Base-by-base conservation (phyloP, 1,140 invertebrate genomes). In the Batillaria attramentaria region DNA sequence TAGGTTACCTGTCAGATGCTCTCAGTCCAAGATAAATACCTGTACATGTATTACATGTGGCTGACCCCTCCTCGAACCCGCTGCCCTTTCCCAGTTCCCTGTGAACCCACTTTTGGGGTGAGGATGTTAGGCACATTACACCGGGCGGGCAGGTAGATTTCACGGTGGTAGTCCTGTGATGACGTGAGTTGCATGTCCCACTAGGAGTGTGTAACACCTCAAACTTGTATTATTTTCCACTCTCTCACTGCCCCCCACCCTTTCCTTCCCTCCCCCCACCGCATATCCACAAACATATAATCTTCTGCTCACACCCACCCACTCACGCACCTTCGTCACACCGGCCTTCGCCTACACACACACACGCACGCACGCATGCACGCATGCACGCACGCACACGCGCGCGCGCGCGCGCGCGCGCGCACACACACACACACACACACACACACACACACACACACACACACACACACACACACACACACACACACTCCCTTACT, bases 391-490 rank as follows among this genome's bases (percentile, higher is more conserved):
- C 57, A 60, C 57, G 31, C 24, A 60, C 57, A 60, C 24, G 57
- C 57, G 31, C 57, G 31, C 57, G 31, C 57, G 31, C 57, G 31
- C 24, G 24, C 57, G 31, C 57, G 24, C 57, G 31, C 57, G 31
- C 57, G 31, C 57, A 60, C 57, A 60, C 57, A 60, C 57, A 60
- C 57, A 60, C 57, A 60, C 57, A 60, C 57, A n/a, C 57, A 60
- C 57, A 60, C 57, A 60, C 57, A 60, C 57, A 60, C 57, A 60
- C 57, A 60, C 57, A 60, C 57, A 60, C 57, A 60, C 57, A 60
- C 57, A 60, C 57, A 60, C 57, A 60, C 57, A 60, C 57, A 60
- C 57, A 60, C 57, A 60, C 57, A 60, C 24, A n/a, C 24, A n/a
- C 57, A n/a, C 57, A n/a, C 57, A n/a, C 57, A 60, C 46, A 50